phyloP scores from a whole-genome alignment of 1,140 invertebrate genomes.

The Drosophila teissieri region DNA sequence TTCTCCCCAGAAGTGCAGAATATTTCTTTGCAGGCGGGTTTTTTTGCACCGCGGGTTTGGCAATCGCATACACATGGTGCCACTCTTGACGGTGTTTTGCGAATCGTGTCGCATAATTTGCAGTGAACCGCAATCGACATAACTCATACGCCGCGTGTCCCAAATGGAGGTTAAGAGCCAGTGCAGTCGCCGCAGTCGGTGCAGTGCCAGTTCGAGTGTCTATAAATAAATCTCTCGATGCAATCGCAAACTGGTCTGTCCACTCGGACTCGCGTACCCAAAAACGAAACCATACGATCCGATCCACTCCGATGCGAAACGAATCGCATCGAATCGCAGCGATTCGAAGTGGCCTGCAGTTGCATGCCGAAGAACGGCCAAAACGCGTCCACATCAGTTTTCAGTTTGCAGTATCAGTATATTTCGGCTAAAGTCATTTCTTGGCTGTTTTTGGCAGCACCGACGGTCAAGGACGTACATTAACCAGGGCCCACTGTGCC shows the following conservation, averaged over 20 bases:
- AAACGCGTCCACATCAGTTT: conserved; percentile 5
- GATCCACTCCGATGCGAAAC: conserved; percentile 11
- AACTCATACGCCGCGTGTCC: conserved; percentile 78
- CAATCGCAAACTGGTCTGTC: conserved; percentile 58
- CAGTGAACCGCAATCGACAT: conserved; percentile 64
- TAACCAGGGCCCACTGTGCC: conserved; percentile 52
- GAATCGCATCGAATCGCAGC: neutral
- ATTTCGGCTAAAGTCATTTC: conserved; percentile 21
- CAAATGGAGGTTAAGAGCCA: conserved; percentile 79
- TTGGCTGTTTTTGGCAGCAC: conserved; percentile 27
- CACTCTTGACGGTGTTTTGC: neutral
- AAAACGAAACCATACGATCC: conserved; percentile 15
- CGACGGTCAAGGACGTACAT: conserved; percentile 76
- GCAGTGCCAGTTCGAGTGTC: conserved; percentile 52
- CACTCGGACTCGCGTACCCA: conserved; percentile 18
- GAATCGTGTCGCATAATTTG: conserved; percentile 53
- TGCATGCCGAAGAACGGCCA: conserved; percentile 37
- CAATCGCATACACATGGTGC: neutral
- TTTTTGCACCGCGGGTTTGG: neutral
- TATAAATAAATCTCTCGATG: conserved; percentile 77
- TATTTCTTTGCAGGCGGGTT: neutral
- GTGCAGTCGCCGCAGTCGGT: conserved; percentile 37
- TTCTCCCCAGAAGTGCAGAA: neutral
- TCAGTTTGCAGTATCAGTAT: neutral
- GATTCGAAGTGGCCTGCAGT: conserved; percentile 28